Conservation (phyloP, 2,888 invertebrate genomes). For the Blastobasis adustella region DNA sequence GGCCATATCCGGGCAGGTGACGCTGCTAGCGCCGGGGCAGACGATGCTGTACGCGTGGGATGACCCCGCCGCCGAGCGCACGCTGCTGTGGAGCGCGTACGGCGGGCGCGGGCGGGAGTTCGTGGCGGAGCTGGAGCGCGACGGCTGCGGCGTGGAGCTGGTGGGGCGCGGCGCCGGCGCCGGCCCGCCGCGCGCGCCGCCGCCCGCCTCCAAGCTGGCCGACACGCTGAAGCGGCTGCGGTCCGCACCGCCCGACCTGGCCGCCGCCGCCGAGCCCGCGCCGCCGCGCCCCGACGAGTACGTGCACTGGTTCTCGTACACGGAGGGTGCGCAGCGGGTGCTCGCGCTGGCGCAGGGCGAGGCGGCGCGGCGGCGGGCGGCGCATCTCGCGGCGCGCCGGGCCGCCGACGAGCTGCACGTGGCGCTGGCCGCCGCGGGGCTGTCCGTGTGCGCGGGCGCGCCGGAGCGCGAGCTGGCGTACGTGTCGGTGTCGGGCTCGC, state of each 20-base stretch:
- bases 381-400: constrained; percentile 78
- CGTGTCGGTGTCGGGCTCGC: constrained; percentile 78
- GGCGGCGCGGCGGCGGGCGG: constrained; percentile 76
- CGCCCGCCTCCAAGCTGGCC: constrained; percentile 68
- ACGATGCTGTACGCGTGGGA: constrained; percentile 90
- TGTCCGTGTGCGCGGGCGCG: constrained; percentile 70
- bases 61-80: constrained; percentile 83
- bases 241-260: constrained; percentile 68
- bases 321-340: constrained; percentile 83
- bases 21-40: constrained; percentile 28
- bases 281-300: constrained; percentile 34
- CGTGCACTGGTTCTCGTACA: constrained; percentile 87
- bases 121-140: constrained; percentile 81
- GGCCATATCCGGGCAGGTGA: too few relatives aligned
- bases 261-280: constrained; percentile 76
- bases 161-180: background rate
- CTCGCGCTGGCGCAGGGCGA: constrained; percentile 86
- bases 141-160: constrained; percentile 55
- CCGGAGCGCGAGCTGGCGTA: constrained; percentile 80
- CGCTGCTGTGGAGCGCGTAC: constrained; percentile 87
- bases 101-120: constrained; percentile 85
- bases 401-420: constrained; percentile 80
- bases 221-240: constrained; percentile 70
- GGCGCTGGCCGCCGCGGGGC: constrained; percentile 80
- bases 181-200: too few relatives aligned